Evolutionary conservation across 2,888 invertebrate species (phyloP).

Genomic region (Elmis aenea): DNA sequence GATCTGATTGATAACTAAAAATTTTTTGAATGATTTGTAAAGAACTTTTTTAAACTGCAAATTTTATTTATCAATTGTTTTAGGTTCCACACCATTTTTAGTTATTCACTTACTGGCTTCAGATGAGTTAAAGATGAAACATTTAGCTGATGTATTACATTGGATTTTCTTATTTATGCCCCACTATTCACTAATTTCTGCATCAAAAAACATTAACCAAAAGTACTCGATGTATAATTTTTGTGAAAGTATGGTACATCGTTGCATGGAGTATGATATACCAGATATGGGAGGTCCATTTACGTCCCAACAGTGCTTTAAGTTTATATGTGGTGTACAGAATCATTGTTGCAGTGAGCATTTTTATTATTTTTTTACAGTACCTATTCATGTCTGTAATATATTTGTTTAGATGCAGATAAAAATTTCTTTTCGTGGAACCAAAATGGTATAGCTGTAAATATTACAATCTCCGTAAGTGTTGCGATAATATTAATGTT

Average conservation of each 20-base stretch:
- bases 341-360: too few species aligned
- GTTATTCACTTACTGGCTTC: slow-evolving; percentile 62
- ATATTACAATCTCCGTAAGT: slow-evolving; percentile 55
- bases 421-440: too few species aligned
- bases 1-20: too few species aligned
- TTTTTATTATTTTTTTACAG: too few species aligned
- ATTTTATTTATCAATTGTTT: slow-evolving; percentile 24
- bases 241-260: not conserved
- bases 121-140: slow-evolving; percentile 54
- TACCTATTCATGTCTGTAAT: too few species aligned
- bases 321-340: too few species aligned
- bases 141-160: slow-evolving; percentile 58
- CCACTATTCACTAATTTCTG: too few species aligned
- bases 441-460: slow-evolving; percentile 64
- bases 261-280: not conserved
- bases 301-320: too few species aligned
- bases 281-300: too few species aligned
- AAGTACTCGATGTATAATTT: not conserved
- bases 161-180: slow-evolving; percentile 63
- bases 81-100: slow-evolving; percentile 67
- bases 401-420: too few species aligned
- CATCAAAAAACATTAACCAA: too few species aligned
- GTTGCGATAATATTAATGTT: slow-evolving; percentile 56
- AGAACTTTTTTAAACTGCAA: not conserved
- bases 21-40: too few species aligned